Base-by-base conservation (phyloP, 2,113 vertebrate genomes). In the Cyanoramphus novaezelandiae region DNA sequence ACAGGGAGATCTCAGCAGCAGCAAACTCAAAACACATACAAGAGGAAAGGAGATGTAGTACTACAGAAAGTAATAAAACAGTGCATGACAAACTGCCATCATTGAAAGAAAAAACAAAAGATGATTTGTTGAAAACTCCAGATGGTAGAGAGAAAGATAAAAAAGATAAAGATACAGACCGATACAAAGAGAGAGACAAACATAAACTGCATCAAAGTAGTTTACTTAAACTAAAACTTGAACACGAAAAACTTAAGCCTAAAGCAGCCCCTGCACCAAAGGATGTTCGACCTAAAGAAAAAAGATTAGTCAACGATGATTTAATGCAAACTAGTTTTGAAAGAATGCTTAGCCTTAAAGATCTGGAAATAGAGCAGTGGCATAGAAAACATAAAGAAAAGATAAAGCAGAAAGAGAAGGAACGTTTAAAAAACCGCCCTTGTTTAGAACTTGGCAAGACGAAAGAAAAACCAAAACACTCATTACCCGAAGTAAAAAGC, bases 291-390 rank as follows among this genome's bases (percentile, higher is more conserved):
- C 99, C 99, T 74, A 99, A 99, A 97, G 99, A 99, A 80, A 99
- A 99, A 86, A 98, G 99, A 70, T 97, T 99, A 18, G 99, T 99
- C n/a, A 99, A 99, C 0, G 99, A 99, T 55, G 99, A 99, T 96
- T 97, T 99, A 93, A 99, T 99, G 99, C 99, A 99, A 97, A 99
- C 99, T 68, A 99, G 99, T 97, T 99, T 99, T 37, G 99, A 99
- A 97, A 98, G 99, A 86, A 99, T 99, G 99, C 98, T 99, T 59
- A 99, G 99, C 91, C 97, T 99, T 78, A 99, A 99, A 97, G 99
- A 99, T 94, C 97, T 99, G 92, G 99, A 99, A 97, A 99, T 99
- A 85, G 99, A 99, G 96, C 99, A 99, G 96, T 99, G 99, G 99
- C 99, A 99, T 53, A 99, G 98, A 75, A 99, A 99, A 69, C 99